Base-by-base conservation (phyloP, 2,888 invertebrate genomes). In the Brachypterus glaber region DNA sequence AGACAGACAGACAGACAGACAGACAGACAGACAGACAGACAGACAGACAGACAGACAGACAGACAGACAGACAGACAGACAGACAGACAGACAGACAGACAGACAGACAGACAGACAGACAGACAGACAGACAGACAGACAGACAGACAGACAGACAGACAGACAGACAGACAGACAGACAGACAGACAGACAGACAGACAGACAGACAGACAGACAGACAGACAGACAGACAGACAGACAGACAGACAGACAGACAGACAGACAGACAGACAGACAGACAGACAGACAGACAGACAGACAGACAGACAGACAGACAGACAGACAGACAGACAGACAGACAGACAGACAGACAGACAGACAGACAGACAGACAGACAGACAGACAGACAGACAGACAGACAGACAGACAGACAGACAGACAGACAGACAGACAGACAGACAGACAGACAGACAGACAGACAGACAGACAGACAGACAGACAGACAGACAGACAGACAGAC, bases 281-380 rank as follows among this genome's bases (percentile, higher is more conserved):
- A 29, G 9, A 37, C 32, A 37, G 32, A 37, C 37, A 37, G 21
- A 33, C 35, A 33, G 35, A 35, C 32, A 35, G 4, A 33, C 35
- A 35, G 35, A 35, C 32, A 35, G 33, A 33, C 32, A 33, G 35
- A 35, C 32, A 35, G 4, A 13, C 35, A 34, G 32, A 32, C 37
- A 37, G 37, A 17, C 37, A 37, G 32, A 32, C 37, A 37, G 32
- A 21, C 37, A 37, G 37, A 32, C 30, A 37, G 37, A 33, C 37
- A 37, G 31, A 37, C 12, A 37, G 17, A 21, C 37, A 37, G 32
- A 35, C 37, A 37, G 18, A 21, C 37, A 21, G 21, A 32, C 37
- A 37, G 32, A 4, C 30, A 37, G 37, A 37, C 37, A 37, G 21
- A 21, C 21, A 35, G 17, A 37, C 32, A 37, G 37, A 17, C 37